Evolutionary conservation across 2,888 invertebrate species (phyloP), one percentile per base, ranked within the genome.

Genomic region (Parnassius orleans): DNA sequence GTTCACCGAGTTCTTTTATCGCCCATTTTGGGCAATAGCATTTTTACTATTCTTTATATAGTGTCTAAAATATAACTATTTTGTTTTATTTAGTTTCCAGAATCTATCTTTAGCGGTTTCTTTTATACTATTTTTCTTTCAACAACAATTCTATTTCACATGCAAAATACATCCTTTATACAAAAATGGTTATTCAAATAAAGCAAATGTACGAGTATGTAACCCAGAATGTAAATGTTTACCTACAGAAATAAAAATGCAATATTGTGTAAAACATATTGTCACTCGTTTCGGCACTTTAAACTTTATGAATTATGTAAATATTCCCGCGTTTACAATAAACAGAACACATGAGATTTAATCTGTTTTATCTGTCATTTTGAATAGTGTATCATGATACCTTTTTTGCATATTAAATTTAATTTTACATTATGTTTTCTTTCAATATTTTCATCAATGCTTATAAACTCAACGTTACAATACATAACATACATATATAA

Each of bases 231-330:
- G 11, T 11, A 43, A 11, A 43, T 1, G 19, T 19, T 19, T 10
- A 10, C 43, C 43, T 11, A n/a, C 42, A 50, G 15, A 50, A 60
- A 15, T 43, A 55, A 54, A 54, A 41, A n/a, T 53, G 12, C 24
- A 33, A 56, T 56, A 53, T 57, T 81, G 82, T 81, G 79, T 82
- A 78, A 87, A 87, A 87, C 81, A 81, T 86, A 63, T 63, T 59
- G 88, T 88, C 85, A 85, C 83, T 79, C 80, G 80, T 80, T 79
- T 83, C 86, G 86, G 87, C 85, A 84, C 81, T 80, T 84, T 86
- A 79, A 79, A 81, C 84, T 82, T 81, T 86, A 87, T 90, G 89
- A 89, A 88, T 90, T 88, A 90, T 90, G 81, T 87, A 87, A 84
- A 83, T 78, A 80, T 77, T 72, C 72, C 67, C 77, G 77, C 80